phyloP scores from a whole-genome alignment of 2,113 vertebrate genomes.

The Istiophorus platypterus region DNA sequence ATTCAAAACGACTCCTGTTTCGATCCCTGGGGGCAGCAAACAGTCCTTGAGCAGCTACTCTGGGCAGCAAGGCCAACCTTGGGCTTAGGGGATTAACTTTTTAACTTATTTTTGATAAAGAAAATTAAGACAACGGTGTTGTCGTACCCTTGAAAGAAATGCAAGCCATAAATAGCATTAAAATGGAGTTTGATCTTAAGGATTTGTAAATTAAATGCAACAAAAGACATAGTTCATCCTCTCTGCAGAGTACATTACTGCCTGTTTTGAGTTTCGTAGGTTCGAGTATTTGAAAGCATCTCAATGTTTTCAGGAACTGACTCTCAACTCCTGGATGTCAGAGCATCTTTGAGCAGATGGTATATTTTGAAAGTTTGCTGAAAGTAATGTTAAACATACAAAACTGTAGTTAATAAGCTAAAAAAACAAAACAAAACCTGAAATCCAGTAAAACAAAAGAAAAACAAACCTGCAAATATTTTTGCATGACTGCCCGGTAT shows the following conservation, averaged over 20 bases:
- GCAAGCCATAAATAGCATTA: no score
- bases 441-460: constrained; percentile 16
- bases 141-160: no score
- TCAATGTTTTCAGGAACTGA: neutral
- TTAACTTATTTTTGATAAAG: neutral
- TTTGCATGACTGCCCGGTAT: neutral
- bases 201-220: neutral
- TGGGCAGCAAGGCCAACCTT: neutral
- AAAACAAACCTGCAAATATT: constrained; percentile 18
- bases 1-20: neutral
- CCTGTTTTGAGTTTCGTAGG: no score
- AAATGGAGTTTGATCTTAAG: no score
- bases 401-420: neutral
- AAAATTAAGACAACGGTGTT: no score
- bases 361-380: neutral
- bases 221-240: neutral
- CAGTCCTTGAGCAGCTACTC: neutral
- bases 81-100: neutral
- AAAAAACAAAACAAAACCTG: constrained; percentile 1
- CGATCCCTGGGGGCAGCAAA: neutral
- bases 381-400: neutral
- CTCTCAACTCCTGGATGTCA: neutral
- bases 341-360: neutral
- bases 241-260: neutral
- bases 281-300: neutral